Evolutionary conservation across 2,888 invertebrate species (phyloP).

Genomic region (Argyresthia goedartella): DNA sequence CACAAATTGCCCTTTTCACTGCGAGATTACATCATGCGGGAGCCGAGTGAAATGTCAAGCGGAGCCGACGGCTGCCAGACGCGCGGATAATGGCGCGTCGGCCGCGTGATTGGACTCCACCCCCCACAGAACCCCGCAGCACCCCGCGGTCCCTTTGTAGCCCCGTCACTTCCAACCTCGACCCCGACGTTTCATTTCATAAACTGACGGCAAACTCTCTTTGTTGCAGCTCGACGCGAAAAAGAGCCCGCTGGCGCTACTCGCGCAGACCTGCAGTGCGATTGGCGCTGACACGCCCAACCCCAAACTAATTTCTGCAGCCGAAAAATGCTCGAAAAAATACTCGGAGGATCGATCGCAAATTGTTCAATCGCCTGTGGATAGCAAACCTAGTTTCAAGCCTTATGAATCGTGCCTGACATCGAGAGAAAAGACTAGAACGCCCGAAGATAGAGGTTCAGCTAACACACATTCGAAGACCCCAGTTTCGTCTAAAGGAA

Average conservation of each 20-base stretch:
- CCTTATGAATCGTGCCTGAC: constrained; percentile 80
- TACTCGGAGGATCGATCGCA: constrained; percentile 74
- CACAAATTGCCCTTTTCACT: constrained; percentile 72
- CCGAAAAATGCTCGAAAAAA: constrained; percentile 78
- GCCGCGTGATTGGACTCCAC: constrained; percentile 66
- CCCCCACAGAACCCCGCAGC: constrained; percentile 25
- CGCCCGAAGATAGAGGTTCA: constrained; percentile 75
- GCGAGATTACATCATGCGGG: constrained; percentile 72
- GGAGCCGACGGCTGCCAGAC: constrained; percentile 70
- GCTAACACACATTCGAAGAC: constrained; percentile 67
- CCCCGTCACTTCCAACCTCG: constrained; percentile 61
- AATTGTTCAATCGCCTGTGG: constrained; percentile 51
- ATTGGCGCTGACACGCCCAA: constrained; percentile 92
- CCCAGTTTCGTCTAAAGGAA: constrained; percentile 68
- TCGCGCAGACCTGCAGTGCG: constrained; percentile 98
- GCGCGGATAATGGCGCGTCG: constrained; percentile 71
- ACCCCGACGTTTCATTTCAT: constrained; percentile 65
- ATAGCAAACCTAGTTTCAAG: constrained; percentile 77
- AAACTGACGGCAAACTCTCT: constrained; percentile 39
- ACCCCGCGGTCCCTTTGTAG: constrained; percentile 55
- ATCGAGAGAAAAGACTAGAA: constrained; percentile 75
- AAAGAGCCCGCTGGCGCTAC: constrained; percentile 94
- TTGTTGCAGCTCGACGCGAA: constrained; percentile 95
- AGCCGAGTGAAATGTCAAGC: constrained; percentile 71
- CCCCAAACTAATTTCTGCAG: constrained; percentile 80